Base-by-base conservation (phyloP, 2,113 vertebrate genomes). In the Dicerorhinus sumatrensis region DNA sequence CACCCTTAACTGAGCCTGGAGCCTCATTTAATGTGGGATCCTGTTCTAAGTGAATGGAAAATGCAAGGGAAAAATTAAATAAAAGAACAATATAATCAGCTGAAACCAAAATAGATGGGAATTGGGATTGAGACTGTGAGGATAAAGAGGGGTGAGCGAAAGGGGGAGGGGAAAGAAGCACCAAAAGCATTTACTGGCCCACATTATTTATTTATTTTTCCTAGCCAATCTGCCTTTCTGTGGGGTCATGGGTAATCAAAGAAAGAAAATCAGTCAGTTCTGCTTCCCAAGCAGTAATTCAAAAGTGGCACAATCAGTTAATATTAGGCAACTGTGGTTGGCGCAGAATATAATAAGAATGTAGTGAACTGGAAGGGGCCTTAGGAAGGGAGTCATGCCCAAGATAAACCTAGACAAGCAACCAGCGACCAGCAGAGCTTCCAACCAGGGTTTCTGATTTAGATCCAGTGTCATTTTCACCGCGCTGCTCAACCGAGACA, bases 11-110 rank as follows among this genome's bases (percentile, higher is more conserved):
- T 97, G 95, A 98, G 93, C 79, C 96, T 97, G 76, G 91, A 98
- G 97, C 94, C 97, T 98, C 98, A 98, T 98, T 98, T 98, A 98
- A 97, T 98, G 98, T 97, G 98, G 97, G 96, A 94, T 98, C 98
- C 94, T 96, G 85, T 94, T 96, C 97, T 98, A 89, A 98, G 95
- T 93, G 90, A 97, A 94, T 95, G 97, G 98, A 91, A 98, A 98
- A 98, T 97, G 67, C 93, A 97, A 98, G 95, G 96, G 96, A 97
- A 98, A 98, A 98, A 97, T 96, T 97, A 97, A 98, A 98, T 97
- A 95, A 97, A 97, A 97, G 97, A 97, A 98, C 98, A 98, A 98
- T 98, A 98, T 98, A 98, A 98, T 98, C 97, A 98, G 83, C 94
- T 92, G 89, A 97, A 98, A 98, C 97, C 95, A 97, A 97, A 98